Evolutionary conservation across 2,113 vertebrate species (phyloP), one percentile per base, ranked within the genome.

Genomic region (Lethenteron camtschaticum): DNA sequence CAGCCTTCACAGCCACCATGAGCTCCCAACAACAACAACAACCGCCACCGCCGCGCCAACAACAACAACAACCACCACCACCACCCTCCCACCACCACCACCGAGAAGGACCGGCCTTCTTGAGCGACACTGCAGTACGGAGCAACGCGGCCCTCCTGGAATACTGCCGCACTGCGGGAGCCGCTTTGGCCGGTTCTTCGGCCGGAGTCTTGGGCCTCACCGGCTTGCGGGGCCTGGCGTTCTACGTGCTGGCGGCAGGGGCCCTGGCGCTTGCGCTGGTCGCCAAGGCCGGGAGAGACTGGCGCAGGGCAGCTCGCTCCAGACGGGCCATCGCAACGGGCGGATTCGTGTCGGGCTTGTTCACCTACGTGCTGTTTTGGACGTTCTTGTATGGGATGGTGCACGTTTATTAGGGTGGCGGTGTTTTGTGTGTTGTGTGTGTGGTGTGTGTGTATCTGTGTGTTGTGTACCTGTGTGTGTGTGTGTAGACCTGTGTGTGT

Each of bases 381-480:
- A 99, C 92, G 70, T 99, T 99, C 79, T 84, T 99, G 3, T 97
- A 99, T 1, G 94, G 94, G 70, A 99, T 99, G 94, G 94, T 99
- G 76, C 94, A 99, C 2, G 94, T 99, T 70, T 99, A 99, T 81
- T 99, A 20, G 20, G 20, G 20, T 20, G 20, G 20, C n/a, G n/a
- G n/a, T n/a, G n/a, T n/a, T n/a, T n/a, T 20, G 20, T 20, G 20
- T 20, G 20, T 20, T 20, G 20, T 20, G 20, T 20, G 20, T 20
- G 20, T 20, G 20, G n/a, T n/a, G n/a, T 20, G 20, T 20, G 20
- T 20, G 20, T 20, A 20, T 3, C 20, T 20, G 20, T 20, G 20
- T 20, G 20, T 20, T 20, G 20, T 20, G 20, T 20, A 20, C 20
- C 20, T 20, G 20, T 20, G 20, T 20, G 20, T 20, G 20, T 20